These are phyloP conservation scores for Rhipidura dahli DNA, from an alignment of 2,113 vertebrate genomes.

Conservation along the genomic window DNA sequence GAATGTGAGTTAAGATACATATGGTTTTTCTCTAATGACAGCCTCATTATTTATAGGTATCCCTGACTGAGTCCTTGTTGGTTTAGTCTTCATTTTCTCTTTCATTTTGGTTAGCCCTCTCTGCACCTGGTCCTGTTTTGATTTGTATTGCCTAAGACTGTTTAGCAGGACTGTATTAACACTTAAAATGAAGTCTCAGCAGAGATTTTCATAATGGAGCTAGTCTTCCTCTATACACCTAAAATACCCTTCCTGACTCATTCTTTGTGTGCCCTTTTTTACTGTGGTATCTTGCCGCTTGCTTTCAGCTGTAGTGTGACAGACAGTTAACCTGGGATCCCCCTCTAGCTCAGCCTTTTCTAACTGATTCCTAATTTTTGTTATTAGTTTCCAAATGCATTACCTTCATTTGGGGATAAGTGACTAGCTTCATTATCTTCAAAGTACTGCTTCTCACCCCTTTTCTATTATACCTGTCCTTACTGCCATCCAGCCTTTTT, in stretches of 20 bases:
- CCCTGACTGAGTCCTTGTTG: neutral
- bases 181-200: neutral
- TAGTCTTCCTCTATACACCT: neutral
- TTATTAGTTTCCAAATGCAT: constrained; percentile 39
- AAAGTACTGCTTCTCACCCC: constrained; percentile 2
- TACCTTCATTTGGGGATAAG: constrained; percentile 11
- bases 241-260: neutral
- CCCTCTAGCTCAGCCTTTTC: neutral
- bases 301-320: neutral
- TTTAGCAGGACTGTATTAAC: neutral
- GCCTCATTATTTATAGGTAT: neutral
- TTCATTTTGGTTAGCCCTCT: neutral
- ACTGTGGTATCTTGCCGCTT: neutral
- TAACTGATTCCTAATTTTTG: constrained; percentile 18
- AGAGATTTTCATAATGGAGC: neutral
- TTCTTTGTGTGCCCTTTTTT: neutral
- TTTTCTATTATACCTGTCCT: neutral
- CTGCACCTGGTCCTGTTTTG: neutral
- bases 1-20: neutral
- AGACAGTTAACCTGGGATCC: neutral
- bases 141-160: neutral
- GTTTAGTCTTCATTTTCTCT: neutral
- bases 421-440: constrained; percentile 29
- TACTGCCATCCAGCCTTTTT: constrained; percentile 10
- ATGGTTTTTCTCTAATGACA: neutral